phyloP scores from a whole-genome alignment of 1,140 invertebrate species.

The Gerris buenoi region DNA sequence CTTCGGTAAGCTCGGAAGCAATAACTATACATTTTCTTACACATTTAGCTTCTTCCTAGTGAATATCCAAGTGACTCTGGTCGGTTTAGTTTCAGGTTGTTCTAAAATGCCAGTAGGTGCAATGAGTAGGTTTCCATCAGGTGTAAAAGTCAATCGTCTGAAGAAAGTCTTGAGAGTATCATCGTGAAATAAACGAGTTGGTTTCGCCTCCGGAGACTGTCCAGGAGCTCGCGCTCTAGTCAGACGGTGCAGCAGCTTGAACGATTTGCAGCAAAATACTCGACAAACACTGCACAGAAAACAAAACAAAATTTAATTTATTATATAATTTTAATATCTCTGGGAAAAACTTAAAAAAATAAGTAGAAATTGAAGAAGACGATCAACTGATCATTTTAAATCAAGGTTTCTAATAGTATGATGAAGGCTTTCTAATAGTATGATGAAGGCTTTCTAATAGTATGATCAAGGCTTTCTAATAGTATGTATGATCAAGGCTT shows the following conservation, averaged over 20 bases:
- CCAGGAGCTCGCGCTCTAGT: conserved; percentile 39
- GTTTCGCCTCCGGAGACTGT: conserved; percentile 36
- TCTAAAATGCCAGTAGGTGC: conserved; percentile 63
- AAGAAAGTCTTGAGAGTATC: conserved; percentile 90
- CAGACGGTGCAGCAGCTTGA: conserved; percentile 53
- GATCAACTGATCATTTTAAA: no score
- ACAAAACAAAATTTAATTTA: no score
- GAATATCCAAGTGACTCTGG: conserved; percentile 68
- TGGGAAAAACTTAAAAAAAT: no score
- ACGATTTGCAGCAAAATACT: conserved; percentile 51
- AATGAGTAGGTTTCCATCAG: conserved; percentile 74
- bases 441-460: no score
- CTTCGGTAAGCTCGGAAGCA: no score
- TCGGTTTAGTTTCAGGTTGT: conserved; percentile 42
- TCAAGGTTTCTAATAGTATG: no score
- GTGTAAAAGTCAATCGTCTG: conserved; percentile 69
- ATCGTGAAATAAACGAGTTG: conserved; percentile 70
- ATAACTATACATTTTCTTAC: no score
- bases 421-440: no score
- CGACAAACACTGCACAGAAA: conserved; percentile 52
- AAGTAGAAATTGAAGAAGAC: no score
- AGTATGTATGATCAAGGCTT: no score
- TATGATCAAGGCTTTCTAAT: no score
- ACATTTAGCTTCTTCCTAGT: conserved; percentile 52
- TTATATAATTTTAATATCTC: no score